Base-by-base conservation (phyloP, 1,140 invertebrate genomes). In the Microplitis demolitor region DNA sequence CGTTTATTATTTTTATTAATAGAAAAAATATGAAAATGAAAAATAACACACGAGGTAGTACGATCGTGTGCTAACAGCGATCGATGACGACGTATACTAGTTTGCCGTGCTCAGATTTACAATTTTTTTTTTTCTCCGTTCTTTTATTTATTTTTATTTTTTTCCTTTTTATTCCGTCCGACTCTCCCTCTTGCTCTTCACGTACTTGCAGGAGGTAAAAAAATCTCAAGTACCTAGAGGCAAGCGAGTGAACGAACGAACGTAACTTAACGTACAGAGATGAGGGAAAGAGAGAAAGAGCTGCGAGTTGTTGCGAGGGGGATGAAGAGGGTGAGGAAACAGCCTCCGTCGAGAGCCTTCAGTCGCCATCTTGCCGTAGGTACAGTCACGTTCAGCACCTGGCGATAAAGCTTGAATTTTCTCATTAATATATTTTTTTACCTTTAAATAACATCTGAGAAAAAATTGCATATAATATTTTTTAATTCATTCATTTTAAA, bases 361-460 rank as follows among this genome's bases (percentile, higher is more conserved):
- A 68, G 80, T 80, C 81, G 81, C 81, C 81, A 83, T 83, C 81
- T 83, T 83, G 81, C 78, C 74, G 70, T 76, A 72, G 69, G 81
- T 83, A 83, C 81, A 83, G 81, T 83, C 81, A 77, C 72, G 71
- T 74, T 72, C 81, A 76, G 66, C 72, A 82, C 70, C 79, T 71
- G 64, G 54, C 39, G 39, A 45, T 45, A 45, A 45, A 45, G 6
- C 5, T 45, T 45, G 5, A 5, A 45, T 45, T 45, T 45, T 16
- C 16, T n/a, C n/a, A 45, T 4, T 35, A 31, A 35, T 62, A n/a
- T 35, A 35, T 62, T 45, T 14, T n/a, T 64, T 64, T 64, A 3
- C 4, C 37, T 37, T 45, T 39, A 6, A 45, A 37, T 6, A 3
- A 56, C 24, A 24, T 24, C 24, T 2, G 24, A 24, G 24, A 24